Percentiles rank a stretch among this genome's conserved stretches.
Conservation (phyloP, 2,888 invertebrate genomes). For the Gymnoscelis rufifasciata region DNA sequence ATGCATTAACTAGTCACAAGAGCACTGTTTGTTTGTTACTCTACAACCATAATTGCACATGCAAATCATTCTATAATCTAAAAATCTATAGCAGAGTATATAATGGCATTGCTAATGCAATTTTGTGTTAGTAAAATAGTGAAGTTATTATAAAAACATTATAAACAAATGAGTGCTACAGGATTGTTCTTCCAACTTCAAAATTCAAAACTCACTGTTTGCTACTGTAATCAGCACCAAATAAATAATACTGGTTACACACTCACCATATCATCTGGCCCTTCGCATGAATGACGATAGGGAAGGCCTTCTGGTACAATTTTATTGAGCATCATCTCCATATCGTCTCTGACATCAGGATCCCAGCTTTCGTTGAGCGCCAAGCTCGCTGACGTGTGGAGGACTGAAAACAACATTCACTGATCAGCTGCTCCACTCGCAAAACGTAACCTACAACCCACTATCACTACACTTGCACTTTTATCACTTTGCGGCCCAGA, state of each 20-base stretch:
- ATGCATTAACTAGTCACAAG: too few relatives aligned
- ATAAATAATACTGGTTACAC: background rate
- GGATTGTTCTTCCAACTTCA: background rate
- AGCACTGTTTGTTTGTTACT: too few relatives aligned
- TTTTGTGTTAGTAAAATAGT: too few relatives aligned
- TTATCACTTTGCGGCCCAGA: constrained; percentile 32
- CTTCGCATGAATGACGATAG: constrained; percentile 98
- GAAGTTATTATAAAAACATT: too few relatives aligned
- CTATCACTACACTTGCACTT: constrained; percentile 22
- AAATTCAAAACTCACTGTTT: constrained; percentile 9
- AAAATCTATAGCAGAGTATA: too few relatives aligned
- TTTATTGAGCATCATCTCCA: constrained; percentile 99
- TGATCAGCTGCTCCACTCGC: constrained; percentile 50
- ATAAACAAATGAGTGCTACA: too few relatives aligned
- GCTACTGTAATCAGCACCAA: background rate
- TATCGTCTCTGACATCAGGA: constrained; percentile 97
- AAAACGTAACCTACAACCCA: constrained; percentile 23
- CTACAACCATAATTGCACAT: too few relatives aligned
- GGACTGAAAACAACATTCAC: constrained; percentile 84
- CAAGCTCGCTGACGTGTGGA: constrained; percentile 98
- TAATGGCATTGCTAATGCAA: too few relatives aligned
- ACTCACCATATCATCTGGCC: constrained; percentile 98
- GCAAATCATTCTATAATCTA: too few relatives aligned
- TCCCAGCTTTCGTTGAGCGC: constrained; percentile 99
- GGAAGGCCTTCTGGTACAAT: constrained; percentile 98